A percentile compares a stretch with the other conserved stretches of the same genome.
phyloP scores from a whole-genome alignment of 2,797 vertebrate genomes.

The Podarcis lilfordi region DNA sequence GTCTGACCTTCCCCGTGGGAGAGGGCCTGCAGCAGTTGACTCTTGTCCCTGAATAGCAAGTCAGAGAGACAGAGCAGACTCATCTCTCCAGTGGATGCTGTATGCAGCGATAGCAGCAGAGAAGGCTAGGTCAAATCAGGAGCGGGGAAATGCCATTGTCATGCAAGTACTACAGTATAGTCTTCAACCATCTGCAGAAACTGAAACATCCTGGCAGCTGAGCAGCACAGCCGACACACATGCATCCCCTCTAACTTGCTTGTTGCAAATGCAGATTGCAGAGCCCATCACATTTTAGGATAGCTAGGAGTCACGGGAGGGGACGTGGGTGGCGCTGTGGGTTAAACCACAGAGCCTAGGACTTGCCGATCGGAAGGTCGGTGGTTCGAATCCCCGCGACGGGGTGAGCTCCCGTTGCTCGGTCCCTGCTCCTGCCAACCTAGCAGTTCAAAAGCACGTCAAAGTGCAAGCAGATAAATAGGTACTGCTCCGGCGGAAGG shows the following conservation, averaged over 20 bases:
- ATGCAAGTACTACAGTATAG: too few species aligned
- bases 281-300: background rate
- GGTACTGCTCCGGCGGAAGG: too few species aligned
- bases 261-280: background rate
- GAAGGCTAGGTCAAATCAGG: background rate
- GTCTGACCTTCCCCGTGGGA: background rate
- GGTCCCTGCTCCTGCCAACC: too few species aligned
- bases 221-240: background rate
- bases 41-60: background rate
- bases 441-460: too few species aligned
- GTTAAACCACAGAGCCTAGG: too few species aligned
- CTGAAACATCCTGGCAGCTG: background rate
- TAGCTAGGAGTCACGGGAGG: background rate
- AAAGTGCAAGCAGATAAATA: too few species aligned
- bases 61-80: background rate
- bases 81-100: background rate
- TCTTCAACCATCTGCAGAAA: background rate
- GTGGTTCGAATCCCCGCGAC: too few species aligned
- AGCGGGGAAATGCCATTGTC: background rate
- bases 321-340: too few species aligned
- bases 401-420: too few species aligned
- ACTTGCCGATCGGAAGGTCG: too few species aligned
- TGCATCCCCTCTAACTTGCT: background rate
- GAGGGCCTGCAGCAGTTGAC: background rate
- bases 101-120: background rate